Evolutionary conservation across 1,140 invertebrate genomes (phyloP), one percentile per base, ranked within the genome.

Genomic region (Aphaenogaster ashmeadi): DNA sequence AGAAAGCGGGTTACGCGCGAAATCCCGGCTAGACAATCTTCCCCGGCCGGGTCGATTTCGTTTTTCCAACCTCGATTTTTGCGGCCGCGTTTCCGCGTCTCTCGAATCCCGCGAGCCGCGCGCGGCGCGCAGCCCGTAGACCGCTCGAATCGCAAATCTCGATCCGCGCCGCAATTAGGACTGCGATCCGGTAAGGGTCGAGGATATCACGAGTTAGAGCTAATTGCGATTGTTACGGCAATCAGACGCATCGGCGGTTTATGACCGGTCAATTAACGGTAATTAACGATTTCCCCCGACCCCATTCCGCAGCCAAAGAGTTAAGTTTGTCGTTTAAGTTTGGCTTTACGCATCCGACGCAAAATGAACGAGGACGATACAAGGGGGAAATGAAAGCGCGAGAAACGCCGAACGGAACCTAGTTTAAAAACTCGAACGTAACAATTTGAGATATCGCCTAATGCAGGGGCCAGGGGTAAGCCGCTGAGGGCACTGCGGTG

Each of bases 1-100:
- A 78, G 89, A 89, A 91, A 91, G 74, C 78, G 81, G 72, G 47
- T 91, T 87, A 77, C 60, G 44, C 27, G 15, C n/a, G 44, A 69
- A 58, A 62, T 67, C 21, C 44, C 41, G n/a, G 13, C 74, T 75
- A 72, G 88, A 84, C 72, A 60, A 58, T 38, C 64, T 74, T 74
- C n/a, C 54, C 21, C 3, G 54, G 3, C 4, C 77, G 44, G 9
- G 52, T 58, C 77, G 41, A 74, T 60, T 47, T 74, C 52, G 44
- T 83, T n/a, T 60, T 21, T 13, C 52, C 54, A 69, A 18, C 36
- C 8, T 21, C 13, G 21, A 54, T 71, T 71, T 27, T 52, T 9
- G 3, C 44, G 13, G 33, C 21, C 13, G 38, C 38, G n/a, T 13
- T 8, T 27, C 13, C n/a, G 9, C 5, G 44, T 50, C 62, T 64